Evolutionary conservation across 2,888 invertebrate genomes (phyloP), one percentile per base, ranked within the genome.

Genomic region (Caenorhabditis japonica): DNA sequence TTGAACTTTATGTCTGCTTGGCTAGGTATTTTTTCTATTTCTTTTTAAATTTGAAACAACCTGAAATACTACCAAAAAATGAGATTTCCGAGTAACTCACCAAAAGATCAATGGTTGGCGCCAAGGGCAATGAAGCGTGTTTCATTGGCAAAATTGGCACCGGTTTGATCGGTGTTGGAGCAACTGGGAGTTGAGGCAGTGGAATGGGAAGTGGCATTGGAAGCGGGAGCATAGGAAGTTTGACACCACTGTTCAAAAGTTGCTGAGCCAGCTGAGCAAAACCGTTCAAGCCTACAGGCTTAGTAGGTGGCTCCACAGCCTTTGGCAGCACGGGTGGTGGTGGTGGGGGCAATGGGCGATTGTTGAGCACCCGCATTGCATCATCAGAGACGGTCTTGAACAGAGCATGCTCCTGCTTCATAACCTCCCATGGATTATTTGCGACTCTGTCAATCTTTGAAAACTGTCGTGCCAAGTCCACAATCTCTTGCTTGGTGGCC

Each of bases 61-160:
- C n/a, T n/a, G n/a, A n/a, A n/a, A n/a, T n/a, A n/a, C n/a, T n/a
- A n/a, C n/a, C n/a, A n/a, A n/a, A n/a, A n/a, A n/a, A n/a, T n/a
- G n/a, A n/a, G n/a, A n/a, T n/a, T 43, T 10, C 3, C 17, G 15
- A 43, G 21, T n/a, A 34, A 60, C 51, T 44, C 17, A 61, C 61
- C 44, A 61, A 36, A 34, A 52, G 8, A 13, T 61, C 61, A 1
- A 17, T 19, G 21, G 30, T 52, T 3, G 47, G 27, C 0, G 41
- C 23, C 4, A 60, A 1, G 4, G 44, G 44, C 10, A n/a, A n/a
- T n/a, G n/a, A n/a, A n/a, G n/a, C n/a, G n/a, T n/a, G n/a, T n/a
- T n/a, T n/a, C n/a, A n/a, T n/a, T n/a, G n/a, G n/a, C n/a, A n/a
- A n/a, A n/a, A n/a, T n/a, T n/a, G 36, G 15, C 21, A 27, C 46